Conservation (phyloP, 2,113 vertebrate species). For the Mystacornis crossleyi region DNA sequence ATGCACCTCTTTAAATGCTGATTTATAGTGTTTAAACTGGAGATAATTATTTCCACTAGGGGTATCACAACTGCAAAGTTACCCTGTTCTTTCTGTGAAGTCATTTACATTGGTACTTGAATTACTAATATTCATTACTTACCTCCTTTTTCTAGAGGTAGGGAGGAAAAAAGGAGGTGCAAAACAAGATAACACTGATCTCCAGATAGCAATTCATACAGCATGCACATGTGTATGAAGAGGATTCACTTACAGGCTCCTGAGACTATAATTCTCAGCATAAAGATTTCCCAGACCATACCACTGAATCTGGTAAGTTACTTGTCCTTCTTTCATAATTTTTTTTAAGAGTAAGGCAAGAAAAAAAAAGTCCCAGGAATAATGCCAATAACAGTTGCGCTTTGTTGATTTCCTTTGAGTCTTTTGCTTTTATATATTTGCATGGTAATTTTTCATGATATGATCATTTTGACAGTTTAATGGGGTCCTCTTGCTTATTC, state of each 20-base stretch:
- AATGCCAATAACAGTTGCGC: not conserved
- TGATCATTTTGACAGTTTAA: not conserved
- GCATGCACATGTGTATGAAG: not conserved
- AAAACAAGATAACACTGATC: not conserved
- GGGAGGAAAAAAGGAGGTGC: not conserved
- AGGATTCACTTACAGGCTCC: not conserved
- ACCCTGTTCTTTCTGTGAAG: not conserved
- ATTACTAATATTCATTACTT: not conserved
- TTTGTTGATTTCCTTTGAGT: not conserved
- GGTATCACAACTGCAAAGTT: not conserved
- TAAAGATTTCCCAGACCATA: not conserved
- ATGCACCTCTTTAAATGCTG: not conserved
- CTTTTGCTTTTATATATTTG: not conserved
- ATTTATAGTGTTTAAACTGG: slow-evolving; percentile 44
- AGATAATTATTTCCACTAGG: slow-evolving; percentile 32
- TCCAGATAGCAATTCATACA: not conserved
- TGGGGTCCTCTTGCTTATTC: not conserved
- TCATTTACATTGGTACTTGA: not conserved
- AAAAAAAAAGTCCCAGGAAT: not conserved
- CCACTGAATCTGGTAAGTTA: not conserved
- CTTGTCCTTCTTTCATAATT: not conserved
- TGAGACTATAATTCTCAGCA: not conserved
- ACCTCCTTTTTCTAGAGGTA: not conserved
- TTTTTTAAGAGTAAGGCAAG: not conserved
- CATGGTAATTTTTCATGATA: not conserved